Evolutionary conservation across 2,797 vertebrate species (phyloP), one percentile per base, ranked within the genome.

Genomic region (Euphonia xanthogaster): DNA sequence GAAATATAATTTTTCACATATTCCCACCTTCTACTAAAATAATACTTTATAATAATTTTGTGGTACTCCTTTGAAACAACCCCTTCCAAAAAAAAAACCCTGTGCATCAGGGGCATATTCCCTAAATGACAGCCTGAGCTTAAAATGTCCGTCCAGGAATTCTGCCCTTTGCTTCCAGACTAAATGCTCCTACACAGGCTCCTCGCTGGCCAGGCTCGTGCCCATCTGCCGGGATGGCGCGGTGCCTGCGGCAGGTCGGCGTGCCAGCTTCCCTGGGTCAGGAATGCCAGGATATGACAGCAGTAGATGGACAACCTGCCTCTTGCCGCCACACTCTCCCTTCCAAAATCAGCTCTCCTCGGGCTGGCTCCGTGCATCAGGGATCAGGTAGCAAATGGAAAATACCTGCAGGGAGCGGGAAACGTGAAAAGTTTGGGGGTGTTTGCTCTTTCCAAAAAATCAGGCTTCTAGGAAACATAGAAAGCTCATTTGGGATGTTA

Each of bases 221-320:
- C 96, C 98, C 98, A 98, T 98, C 98, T 98, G 98, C 97, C 96
- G 28, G 25, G 18, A 90, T 98, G 98, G 98, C 98, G 71, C 24
- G 4, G 55, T 96, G 98, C 98, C 98, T 16, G 88, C 10, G 53
- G 95, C 96, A 96, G 97, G 97, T 94, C 88, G 24, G 72, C 18
- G 73, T 97, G 97, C 98, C 98, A 98, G 94, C 97, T 97, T 98
- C 95, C 37, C 94, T 91, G 95, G 97, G 97, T 97, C 96, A 96
- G 93, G 92, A 93, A 90, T 98, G 98, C 97, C 98, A 98, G 97
- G 93, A 79, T 88, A 62, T 74, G 96, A 97, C 96, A 97, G 97
- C 95, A 86, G 84, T 96, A 95, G 95, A 97, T 97, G 96, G 97
- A 97, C 97, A 97, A 95, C 97, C 97, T 97, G 96, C 96, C 96